Conservation (phyloP, 2,113 vertebrate species). For the Proteles cristata region DNA sequence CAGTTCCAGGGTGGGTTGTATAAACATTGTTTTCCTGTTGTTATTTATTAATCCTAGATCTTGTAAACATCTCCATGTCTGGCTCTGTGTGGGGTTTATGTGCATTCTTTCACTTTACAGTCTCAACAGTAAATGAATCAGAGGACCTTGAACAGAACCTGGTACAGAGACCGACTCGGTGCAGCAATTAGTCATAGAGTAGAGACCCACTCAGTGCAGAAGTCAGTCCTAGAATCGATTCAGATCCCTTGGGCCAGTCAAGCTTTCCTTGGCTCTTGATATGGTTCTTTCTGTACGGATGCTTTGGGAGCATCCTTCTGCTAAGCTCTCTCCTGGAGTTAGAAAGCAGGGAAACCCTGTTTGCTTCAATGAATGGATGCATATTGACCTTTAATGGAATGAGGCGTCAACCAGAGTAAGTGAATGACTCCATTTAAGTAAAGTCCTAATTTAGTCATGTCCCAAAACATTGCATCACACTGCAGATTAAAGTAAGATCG, state of each 20-base stretch:
- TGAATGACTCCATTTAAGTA: neutral
- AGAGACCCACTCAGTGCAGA: neutral
- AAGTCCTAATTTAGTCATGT: neutral
- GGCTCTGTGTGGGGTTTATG: neutral
- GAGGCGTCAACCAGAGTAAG: neutral
- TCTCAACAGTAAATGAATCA: neutral
- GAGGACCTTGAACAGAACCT: neutral
- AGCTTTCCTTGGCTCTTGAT: neutral
- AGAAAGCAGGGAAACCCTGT: neutral
- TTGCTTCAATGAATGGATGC: neutral
- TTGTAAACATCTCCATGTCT: neutral
- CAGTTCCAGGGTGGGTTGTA: neutral
- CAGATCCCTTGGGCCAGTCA: neutral
- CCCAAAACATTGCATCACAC: neutral
- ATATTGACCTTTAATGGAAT: neutral
- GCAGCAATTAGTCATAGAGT: neutral
- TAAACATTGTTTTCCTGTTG: slow-evolving; percentile 18
- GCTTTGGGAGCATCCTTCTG: neutral
- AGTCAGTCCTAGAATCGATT: neutral
- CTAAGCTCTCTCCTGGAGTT: neutral
- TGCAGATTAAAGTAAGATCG: neutral
- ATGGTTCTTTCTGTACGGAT: neutral
- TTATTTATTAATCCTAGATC: neutral
- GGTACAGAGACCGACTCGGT: neutral
- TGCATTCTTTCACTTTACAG: neutral